Percentiles rank a stretch among this genome's conserved stretches.
phyloP scores from a whole-genome alignment of 1,140 invertebrate genomes.

The Bombus cullumanus region DNA sequence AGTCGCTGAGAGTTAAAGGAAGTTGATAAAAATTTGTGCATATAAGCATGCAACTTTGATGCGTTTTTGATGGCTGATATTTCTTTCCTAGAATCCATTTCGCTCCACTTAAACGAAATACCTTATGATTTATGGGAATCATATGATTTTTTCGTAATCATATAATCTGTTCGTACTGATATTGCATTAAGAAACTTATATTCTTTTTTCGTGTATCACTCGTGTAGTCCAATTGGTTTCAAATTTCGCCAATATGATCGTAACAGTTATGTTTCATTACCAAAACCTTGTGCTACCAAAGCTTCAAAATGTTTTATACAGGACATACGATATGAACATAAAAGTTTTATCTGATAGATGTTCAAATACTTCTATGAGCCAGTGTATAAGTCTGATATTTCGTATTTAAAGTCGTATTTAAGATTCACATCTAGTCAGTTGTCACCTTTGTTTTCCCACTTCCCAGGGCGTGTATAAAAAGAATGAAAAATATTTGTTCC shows the following conservation, averaged over 20 bases:
- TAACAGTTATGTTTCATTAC: no score
- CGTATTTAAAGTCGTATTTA: neutral
- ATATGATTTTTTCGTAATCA: no score
- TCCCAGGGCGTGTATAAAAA: no score
- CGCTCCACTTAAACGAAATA: neutral
- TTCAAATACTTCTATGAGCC: no score
- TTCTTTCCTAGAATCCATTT: neutral
- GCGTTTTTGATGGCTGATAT: neutral
- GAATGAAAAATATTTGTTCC: neutral
- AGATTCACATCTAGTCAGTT: neutral
- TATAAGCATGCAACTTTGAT: neutral
- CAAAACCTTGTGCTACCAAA: no score
- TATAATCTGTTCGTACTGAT: neutral
- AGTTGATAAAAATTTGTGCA: slow-evolving; percentile 7
- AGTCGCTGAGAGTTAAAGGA: neutral
- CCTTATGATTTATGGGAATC: neutral
- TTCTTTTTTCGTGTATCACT: neutral
- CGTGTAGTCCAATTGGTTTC: no score
- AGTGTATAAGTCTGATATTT: neutral
- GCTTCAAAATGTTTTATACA: no score
- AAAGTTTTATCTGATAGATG: no score
- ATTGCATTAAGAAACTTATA: neutral
- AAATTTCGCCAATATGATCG: no score
- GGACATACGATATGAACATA: no score
- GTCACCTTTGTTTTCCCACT: neutral